Percentiles rank a stretch among this genome's conserved stretches.
phyloP scores from a whole-genome alignment of 2,797 vertebrate genomes.

The Remorina albescens region DNA sequence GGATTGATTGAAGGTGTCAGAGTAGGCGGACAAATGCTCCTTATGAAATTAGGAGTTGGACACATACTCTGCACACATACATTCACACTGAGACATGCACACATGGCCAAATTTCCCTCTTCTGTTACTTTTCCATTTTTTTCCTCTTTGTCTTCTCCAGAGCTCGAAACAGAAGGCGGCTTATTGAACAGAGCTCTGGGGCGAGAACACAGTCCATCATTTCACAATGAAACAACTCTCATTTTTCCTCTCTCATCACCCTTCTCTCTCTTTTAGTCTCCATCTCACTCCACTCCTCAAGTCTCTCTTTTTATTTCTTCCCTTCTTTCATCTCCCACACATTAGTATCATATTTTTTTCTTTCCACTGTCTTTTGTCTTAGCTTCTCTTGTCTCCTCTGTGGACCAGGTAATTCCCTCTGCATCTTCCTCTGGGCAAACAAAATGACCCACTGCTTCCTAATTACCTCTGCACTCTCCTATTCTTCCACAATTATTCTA shows the following conservation, averaged over 20 bases:
- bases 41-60: slow-evolving; percentile 62
- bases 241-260: slow-evolving; percentile 55
- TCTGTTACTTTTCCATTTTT: slow-evolving; percentile 15
- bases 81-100: slow-evolving; percentile 15
- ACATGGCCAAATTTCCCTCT: slow-evolving; percentile 23
- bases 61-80: slow-evolving; percentile 4
- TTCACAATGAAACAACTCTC: slow-evolving; percentile 69
- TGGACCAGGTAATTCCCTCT: slow-evolving; percentile 68
- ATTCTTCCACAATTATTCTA: slow-evolving; percentile 77
- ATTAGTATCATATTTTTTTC: slow-evolving; percentile 28
- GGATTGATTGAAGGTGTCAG: slow-evolving; percentile 52
- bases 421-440: slow-evolving; percentile 70
- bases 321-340: slow-evolving; percentile 31
- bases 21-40: slow-evolving; percentile 68
- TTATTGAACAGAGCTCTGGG: slow-evolving; percentile 72
- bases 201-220: slow-evolving; percentile 72
- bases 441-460: slow-evolving; percentile 73
- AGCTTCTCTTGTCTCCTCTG: slow-evolving; percentile 32
- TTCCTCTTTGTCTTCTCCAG: slow-evolving; percentile 41
- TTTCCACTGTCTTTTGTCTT: slow-evolving; percentile 19
- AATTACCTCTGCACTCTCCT: slow-evolving; percentile 75
- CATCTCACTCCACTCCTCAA: slow-evolving; percentile 31
- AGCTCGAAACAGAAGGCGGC: slow-evolving; percentile 62
- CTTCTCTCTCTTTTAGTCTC: slow-evolving; percentile 26
- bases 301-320: slow-evolving; percentile 28